A percentile compares a stretch with the other conserved stretches of the same genome.
Conservation (phyloP, 2,797 vertebrate species). For the Sebastes oblongus region DNA sequence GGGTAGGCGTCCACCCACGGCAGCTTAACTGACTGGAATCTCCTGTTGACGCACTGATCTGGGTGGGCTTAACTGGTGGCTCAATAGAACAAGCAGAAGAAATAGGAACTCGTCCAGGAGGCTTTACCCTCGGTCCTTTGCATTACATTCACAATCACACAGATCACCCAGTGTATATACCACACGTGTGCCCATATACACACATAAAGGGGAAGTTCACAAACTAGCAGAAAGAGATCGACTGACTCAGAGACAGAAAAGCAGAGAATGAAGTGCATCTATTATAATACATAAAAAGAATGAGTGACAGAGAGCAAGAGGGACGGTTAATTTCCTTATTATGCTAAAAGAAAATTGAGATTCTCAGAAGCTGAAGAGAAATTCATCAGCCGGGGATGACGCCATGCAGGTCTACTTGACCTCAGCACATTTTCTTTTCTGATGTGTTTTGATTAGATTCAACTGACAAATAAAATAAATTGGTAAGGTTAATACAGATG, state of each 20-base stretch:
- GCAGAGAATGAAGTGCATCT: not conserved
- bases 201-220: not conserved
- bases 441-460: not conserved
- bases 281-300: not conserved
- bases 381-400: not conserved
- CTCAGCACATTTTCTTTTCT: not conserved
- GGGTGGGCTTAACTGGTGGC: conserved; percentile 44
- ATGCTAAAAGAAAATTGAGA: not conserved
- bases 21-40: conserved; percentile 66
- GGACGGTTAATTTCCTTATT: not conserved
- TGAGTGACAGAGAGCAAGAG: not conserved
- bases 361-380: not conserved
- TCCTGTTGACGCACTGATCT: conserved; percentile 58
- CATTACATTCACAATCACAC: not conserved
- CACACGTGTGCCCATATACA: not conserved
- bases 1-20: conserved; percentile 54
- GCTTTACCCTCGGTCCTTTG: conserved; percentile 22
- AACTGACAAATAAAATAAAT: not conserved
- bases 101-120: conserved; percentile 28
- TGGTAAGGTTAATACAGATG: not conserved
- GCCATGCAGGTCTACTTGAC: not conserved
- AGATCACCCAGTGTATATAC: not conserved
- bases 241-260: not conserved
- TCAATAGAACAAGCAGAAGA: conserved; percentile 27
- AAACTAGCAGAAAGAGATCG: not conserved